A percentile compares a stretch with the other conserved stretches of the same genome.
These are phyloP conservation scores for Drosophila nr. medialis DNA, from an alignment of 2,888 invertebrate genomes.

Conservation along the genomic window DNA sequence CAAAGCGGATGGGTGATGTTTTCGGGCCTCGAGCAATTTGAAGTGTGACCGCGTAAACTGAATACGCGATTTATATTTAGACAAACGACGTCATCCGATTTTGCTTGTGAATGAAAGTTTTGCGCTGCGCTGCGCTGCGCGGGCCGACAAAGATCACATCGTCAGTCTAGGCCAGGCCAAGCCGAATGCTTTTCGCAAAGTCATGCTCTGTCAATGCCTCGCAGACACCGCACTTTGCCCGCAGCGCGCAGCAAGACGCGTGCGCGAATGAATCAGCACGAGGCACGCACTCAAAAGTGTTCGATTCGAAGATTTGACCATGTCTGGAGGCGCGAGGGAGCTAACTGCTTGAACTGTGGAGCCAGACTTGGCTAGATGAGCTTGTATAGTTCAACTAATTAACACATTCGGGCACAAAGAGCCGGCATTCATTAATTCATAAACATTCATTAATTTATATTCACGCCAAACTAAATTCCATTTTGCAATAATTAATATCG, in stretches of 20 bases:
- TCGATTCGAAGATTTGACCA: conserved; percentile 29
- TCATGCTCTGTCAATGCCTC: conserved; percentile 57
- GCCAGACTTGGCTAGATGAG: background rate
- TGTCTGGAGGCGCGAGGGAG: conserved; percentile 16
- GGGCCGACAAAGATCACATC: conserved; percentile 49
- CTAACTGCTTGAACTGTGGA: conserved; percentile 37
- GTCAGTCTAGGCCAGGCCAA: conserved; percentile 31
- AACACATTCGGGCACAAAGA: conserved; percentile 39
- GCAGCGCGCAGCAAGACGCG: conserved; percentile 41
- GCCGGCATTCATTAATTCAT: conserved; percentile 36
- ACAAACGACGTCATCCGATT: conserved; percentile 72
- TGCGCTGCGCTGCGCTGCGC: conserved; percentile 26
- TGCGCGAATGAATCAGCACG: conserved; percentile 64
- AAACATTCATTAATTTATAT: background rate
- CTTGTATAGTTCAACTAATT: conserved; percentile 33
- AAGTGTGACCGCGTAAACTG: conserved; percentile 77
- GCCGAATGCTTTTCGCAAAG: conserved; percentile 45
- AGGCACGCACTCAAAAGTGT: background rate
- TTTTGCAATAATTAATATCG: background rate
- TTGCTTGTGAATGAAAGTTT: conserved; percentile 70
- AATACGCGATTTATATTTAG: conserved; percentile 76
- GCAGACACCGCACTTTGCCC: conserved; percentile 45
- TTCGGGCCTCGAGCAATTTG: conserved; percentile 51
- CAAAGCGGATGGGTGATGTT: conserved; percentile 63
- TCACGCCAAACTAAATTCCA: background rate